Evolutionary conservation across 1,140 invertebrate species (phyloP).

Genomic region (Euura lappo): DNA sequence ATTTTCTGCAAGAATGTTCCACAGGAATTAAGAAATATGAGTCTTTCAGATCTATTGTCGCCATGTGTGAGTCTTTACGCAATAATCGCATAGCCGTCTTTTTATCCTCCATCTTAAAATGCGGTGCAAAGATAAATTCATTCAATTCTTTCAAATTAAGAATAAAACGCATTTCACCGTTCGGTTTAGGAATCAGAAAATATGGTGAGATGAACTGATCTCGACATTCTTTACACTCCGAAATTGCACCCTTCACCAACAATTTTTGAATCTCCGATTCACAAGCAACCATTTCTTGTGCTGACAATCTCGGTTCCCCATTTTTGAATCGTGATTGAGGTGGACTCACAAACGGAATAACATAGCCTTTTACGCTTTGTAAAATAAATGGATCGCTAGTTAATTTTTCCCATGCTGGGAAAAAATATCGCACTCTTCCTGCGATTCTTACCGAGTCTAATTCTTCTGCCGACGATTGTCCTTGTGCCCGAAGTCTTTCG

Average conservation of each 20-base stretch:
- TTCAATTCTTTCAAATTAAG: slow-evolving; percentile 36
- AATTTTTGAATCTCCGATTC: slow-evolving; percentile 23
- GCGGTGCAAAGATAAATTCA: slow-evolving; percentile 22
- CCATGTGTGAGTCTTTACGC: slow-evolving; percentile 20
- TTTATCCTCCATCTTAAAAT: slow-evolving; percentile 37
- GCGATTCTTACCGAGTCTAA: slow-evolving; percentile 18
- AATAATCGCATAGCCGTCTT: slow-evolving; percentile 27
- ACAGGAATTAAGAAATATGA: slow-evolving; percentile 30
- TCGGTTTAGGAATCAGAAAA: slow-evolving; percentile 26
- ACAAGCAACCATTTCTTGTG: slow-evolving; percentile 10
- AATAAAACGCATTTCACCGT: slow-evolving; percentile 30
- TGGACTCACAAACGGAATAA: slow-evolving; percentile 3
- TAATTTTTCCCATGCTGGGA: slow-evolving; percentile 19
- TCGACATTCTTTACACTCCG: slow-evolving; percentile 19
- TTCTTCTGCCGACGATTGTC: neutral
- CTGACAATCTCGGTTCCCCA: slow-evolving; percentile 8
- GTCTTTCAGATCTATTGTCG: neutral
- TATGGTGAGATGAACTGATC: slow-evolving; percentile 29
- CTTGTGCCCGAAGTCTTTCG: slow-evolving; percentile 14
- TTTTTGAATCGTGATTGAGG: neutral
- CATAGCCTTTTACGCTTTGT: neutral
- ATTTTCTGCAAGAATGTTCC: slow-evolving; percentile 2
- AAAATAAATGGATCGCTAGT: slow-evolving; percentile 16
- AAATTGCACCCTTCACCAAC: slow-evolving; percentile 24
- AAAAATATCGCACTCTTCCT: slow-evolving; percentile 19